These are phyloP conservation scores for Trichogramma pretiosum DNA, from an alignment of 1,140 invertebrate species.

Conservation along the genomic window DNA sequence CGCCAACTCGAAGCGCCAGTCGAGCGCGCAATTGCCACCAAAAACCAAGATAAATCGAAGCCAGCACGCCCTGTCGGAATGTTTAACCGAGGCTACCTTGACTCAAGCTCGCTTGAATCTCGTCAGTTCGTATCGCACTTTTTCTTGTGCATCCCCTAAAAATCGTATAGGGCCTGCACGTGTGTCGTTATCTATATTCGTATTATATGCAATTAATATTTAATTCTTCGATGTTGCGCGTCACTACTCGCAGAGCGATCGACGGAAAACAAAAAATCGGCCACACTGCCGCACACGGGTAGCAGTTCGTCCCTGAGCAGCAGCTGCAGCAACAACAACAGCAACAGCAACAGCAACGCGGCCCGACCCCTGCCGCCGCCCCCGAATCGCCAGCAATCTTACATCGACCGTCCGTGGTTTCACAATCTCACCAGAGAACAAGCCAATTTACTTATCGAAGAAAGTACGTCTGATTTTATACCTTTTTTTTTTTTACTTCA, in stretches of 20 bases:
- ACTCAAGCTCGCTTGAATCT: conserved; percentile 39
- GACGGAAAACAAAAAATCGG: conserved; percentile 36
- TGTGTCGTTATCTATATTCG: no score
- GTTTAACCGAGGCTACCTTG: conserved; percentile 36
- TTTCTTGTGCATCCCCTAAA: neutral
- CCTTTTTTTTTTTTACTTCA: neutral
- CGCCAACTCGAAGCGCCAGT: no score
- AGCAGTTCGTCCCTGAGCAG: conserved; percentile 29
- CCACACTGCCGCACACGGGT: conserved; percentile 32
- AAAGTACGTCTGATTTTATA: conserved; percentile 28
- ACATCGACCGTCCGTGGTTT: conserved; percentile 39
- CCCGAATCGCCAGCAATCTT: conserved; percentile 34
- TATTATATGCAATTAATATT: no score
- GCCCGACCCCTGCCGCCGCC: conserved; percentile 38
- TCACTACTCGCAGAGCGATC: conserved; percentile 33
- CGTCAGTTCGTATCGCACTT: conserved; percentile 31
- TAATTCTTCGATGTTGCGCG: neutral
- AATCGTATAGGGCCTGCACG: no score
- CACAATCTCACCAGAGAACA: conserved; percentile 39
- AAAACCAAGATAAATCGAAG: no score
- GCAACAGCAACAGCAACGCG: no score
- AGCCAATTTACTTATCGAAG: conserved; percentile 35
- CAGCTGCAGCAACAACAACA: conserved; percentile 28
- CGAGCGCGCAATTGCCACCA: no score
- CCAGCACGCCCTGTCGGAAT: conserved; percentile 38